Evolutionary conservation across 1,140 invertebrate genomes (phyloP).

Genomic region (Leptopilina clavipes): DNA sequence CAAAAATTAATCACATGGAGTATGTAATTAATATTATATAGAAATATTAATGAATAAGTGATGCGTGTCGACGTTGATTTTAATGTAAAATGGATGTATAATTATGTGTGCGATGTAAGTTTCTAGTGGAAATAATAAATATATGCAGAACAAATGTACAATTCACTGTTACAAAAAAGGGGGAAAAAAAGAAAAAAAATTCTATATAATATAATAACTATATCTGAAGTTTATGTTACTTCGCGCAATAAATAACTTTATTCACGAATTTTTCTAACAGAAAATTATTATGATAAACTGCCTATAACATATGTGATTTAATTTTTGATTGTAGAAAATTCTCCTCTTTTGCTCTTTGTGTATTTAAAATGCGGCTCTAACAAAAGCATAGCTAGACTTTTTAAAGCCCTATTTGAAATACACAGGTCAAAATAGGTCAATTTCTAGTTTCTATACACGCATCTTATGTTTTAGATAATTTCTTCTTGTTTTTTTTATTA

Average conservation of each 20-base stretch:
- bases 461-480: too few relatives aligned
- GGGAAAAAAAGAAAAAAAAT: not conserved
- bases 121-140: conserved; percentile 21
- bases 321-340: too few relatives aligned
- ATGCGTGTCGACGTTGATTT: conserved; percentile 47
- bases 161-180: conserved; percentile 20
- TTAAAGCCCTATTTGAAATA: too few relatives aligned
- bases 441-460: too few relatives aligned
- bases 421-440: too few relatives aligned
- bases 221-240: conserved; percentile 11
- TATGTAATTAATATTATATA: conserved; percentile 40
- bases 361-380: too few relatives aligned
- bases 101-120: conserved; percentile 58
- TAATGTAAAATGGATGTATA: conserved; percentile 57
- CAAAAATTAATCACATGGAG: conserved; percentile 41
- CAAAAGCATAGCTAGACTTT: too few relatives aligned
- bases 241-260: conserved; percentile 28
- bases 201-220: not conserved
- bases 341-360: too few relatives aligned
- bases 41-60: not conserved
- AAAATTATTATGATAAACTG: not conserved
- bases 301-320: too few relatives aligned
- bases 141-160: conserved; percentile 3
- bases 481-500: too few relatives aligned
- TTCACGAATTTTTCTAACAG: conserved; percentile 8